Evolutionary conservation across 2,797 vertebrate genomes (phyloP), one percentile per base, ranked within the genome.

Genomic region (Emydoidea blandingii): DNA sequence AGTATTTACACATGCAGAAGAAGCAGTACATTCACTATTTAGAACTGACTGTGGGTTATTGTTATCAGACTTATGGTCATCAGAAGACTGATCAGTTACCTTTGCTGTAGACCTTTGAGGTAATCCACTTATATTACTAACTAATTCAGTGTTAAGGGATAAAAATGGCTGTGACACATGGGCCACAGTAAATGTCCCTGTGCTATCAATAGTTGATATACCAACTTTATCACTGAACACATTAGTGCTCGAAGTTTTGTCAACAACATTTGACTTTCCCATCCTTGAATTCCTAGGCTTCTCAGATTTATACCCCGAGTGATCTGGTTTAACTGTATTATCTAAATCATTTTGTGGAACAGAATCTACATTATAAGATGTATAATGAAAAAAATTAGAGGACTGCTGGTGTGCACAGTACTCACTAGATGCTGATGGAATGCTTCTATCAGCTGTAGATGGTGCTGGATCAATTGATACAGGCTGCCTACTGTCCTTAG

Each of bases 61-160:
- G 47, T 29, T 83, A 54, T 91, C 96, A 72, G 85, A 79, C 79
- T 88, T 95, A 56, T 94, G 94, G 91, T 92, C 72, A 93, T 97
- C 90, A 93, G 94, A 95, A 97, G 92, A 79, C 92, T 97, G 95
- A 85, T 98, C 98, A 88, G 89, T 92, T 89, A 98, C 72, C 95
- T 94, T 98, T 87, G 94, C 85, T 76, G 88, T 5, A 96, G 52
- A 84, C 85, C 91, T 97, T 6, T 79, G 96, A 85, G 98, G 98
- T 57, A 98, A 92, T 52, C 99, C 99, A 83, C 99, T 99, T 98
- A 99, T 99, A 97, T 99, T 99, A 97, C 99, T 99, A 92, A 99
- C 99, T 97, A 99, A 98, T 92, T 99, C 98, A n/a, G 99, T 99
- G 98, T 99, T 99, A 81, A 99, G 98, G 84, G 99, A 99, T 91